Evolutionary conservation across 2,888 invertebrate genomes (phyloP).

Genomic region (Phragmatobia fuliginosa): DNA sequence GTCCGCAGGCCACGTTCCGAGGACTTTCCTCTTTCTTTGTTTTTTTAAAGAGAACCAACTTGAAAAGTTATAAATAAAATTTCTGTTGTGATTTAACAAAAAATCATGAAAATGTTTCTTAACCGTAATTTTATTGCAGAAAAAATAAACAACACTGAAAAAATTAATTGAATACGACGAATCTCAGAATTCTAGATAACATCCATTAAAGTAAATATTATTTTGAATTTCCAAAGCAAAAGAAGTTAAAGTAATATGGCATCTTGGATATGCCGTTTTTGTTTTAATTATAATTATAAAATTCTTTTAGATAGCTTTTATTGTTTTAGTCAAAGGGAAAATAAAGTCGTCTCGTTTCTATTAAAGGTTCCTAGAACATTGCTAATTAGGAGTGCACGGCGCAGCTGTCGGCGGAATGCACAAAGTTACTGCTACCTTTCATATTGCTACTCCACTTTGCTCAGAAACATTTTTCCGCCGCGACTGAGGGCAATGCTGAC

Average conservation of each 20-base stretch:
- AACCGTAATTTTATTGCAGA: background rate
- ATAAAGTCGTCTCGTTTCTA: slow-evolving; percentile 28
- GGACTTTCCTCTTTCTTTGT: slow-evolving; percentile 36
- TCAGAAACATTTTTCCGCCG: slow-evolving; percentile 63
- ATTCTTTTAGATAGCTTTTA: slow-evolving; percentile 27
- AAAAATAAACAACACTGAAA: background rate
- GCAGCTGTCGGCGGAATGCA: slow-evolving; percentile 50
- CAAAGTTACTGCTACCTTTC: slow-evolving; percentile 64
- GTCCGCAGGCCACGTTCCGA: slow-evolving; percentile 27
- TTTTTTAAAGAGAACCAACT: slow-evolving; percentile 23
- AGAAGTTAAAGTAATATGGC: background rate
- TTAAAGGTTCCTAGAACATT: slow-evolving; percentile 53
- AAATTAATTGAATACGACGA: background rate
- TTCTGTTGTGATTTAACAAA: background rate
- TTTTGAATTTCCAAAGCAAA: background rate
- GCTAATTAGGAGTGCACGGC: slow-evolving; percentile 68
- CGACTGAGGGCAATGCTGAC: slow-evolving; percentile 54
- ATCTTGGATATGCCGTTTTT: background rate
- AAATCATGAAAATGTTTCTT: background rate
- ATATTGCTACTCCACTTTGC: slow-evolving; percentile 58
- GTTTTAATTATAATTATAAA: background rate
- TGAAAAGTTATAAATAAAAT: slow-evolving; percentile 10
- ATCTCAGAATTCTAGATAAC: too few species aligned
- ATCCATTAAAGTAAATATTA: too few species aligned
- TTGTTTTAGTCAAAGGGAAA: slow-evolving; percentile 35